A percentile compares a stretch with the other conserved stretches of the same genome.
phyloP scores from a whole-genome alignment of 2,113 vertebrate genomes.

The Thamnaconus septentrionalis region DNA sequence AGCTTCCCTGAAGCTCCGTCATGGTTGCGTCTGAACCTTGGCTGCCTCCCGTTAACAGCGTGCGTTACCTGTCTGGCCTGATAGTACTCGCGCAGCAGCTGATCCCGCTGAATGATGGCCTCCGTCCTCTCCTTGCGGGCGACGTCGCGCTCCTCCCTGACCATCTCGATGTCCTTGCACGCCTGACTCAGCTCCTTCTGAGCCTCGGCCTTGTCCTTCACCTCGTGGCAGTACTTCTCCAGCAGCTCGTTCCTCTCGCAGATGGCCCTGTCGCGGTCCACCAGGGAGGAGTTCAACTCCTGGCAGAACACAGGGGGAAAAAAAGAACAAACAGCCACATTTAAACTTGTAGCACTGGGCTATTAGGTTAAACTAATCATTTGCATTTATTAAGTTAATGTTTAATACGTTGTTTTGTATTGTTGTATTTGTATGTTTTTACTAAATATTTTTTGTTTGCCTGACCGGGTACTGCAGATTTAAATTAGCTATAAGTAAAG shows the following conservation, averaged over 20 bases:
- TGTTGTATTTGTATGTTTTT: too few relatives aligned
- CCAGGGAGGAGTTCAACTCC: constrained; percentile 85
- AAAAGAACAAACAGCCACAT: too few relatives aligned
- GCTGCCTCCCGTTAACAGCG: constrained; percentile 1
- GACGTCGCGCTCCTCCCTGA: constrained; percentile 87
- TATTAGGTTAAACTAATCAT: too few relatives aligned
- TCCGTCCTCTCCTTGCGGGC: constrained; percentile 86
- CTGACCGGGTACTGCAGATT: too few relatives aligned
- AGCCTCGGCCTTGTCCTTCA: constrained; percentile 89
- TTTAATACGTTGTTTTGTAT: too few relatives aligned
- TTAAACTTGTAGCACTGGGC: too few relatives aligned
- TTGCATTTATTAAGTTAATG: too few relatives aligned
- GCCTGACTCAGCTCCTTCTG: constrained; percentile 90
- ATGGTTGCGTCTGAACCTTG: constrained; percentile 27
- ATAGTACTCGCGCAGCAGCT: constrained; percentile 85
- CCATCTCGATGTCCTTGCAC: constrained; percentile 87
- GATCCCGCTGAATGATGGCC: constrained; percentile 89
- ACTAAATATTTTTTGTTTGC: too few relatives aligned
- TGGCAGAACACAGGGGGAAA: constrained; percentile 42
- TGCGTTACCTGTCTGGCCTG: constrained; percentile 85
- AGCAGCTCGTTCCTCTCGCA: constrained; percentile 90
- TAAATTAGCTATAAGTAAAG: too few relatives aligned
- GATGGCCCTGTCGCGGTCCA: constrained; percentile 86
- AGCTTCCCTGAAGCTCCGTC: constrained; percentile 5
- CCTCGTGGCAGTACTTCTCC: constrained; percentile 90